Evolutionary conservation across 2,113 vertebrate genomes (phyloP), one percentile per base, ranked within the genome.

Genomic region (Neogale vison): DNA sequence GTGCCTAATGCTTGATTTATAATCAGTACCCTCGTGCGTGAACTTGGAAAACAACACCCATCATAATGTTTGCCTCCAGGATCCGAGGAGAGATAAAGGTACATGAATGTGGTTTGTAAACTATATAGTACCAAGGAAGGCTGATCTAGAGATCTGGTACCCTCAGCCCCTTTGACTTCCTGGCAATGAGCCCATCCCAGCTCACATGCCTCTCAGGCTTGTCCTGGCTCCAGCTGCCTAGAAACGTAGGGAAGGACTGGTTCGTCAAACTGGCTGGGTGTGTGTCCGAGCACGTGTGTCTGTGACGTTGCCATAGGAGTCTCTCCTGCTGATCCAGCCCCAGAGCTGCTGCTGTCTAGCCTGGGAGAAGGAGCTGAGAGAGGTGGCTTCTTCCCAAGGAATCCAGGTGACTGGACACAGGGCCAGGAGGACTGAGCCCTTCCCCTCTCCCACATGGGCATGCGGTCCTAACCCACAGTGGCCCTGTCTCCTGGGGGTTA

Each of bases 211-310:
- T 29, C 34, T 52, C 31, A 20, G 61, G 61, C 36, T 50, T 69
- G 55, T 69, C 77, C 69, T 63, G 52, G 83, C 82, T 92, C 34
- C 13, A 45, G 82, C 9, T 36, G 55, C 81, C 84, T 69, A 39
- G 61, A 90, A 83, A 79, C 50, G 61, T 5, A 59, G 69, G 39
- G 74, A 81, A 63, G 1, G 26, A 29, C 52, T 52, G 50, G 80
- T 52, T 98, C 52, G 31, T 72, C 92, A 57, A 95, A 76, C 93
- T 95, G 93, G 96, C 88, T 80, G 80, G 57, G 74, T 89, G n/a
- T 84, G 21, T 77, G 77, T 96, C 84, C 76, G 96, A 84, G 93
- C 94, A 90, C 0, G 72, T 26, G 69, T 2, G 31, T 18, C 81
- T 2, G 13, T 39, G 93, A 84, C 85, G 65, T 21, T 39, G 76